phyloP scores from a whole-genome alignment of 1,140 invertebrate species.

The Heliconius himera region DNA sequence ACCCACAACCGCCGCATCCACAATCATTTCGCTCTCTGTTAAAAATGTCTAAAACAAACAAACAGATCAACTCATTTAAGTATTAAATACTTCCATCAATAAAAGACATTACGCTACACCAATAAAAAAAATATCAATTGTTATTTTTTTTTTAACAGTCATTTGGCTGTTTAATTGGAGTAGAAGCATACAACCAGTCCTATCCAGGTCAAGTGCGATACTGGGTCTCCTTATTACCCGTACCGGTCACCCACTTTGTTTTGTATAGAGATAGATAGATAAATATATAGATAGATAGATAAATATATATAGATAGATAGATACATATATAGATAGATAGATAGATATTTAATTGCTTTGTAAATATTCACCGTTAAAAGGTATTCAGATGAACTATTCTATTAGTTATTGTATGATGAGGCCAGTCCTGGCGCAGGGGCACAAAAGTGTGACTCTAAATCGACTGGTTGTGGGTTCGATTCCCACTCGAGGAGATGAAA shows the following conservation, averaged over 20 bases:
- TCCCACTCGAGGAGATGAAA: too few relatives aligned
- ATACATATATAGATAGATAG: constrained; percentile 1
- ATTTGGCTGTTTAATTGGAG: constrained; percentile 42
- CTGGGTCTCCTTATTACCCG: constrained; percentile 41
- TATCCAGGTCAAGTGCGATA: constrained; percentile 50
- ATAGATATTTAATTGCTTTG: constrained; percentile 12
- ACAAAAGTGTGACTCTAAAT: too few relatives aligned
- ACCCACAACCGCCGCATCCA: background rate
- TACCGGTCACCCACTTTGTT: constrained; percentile 28
- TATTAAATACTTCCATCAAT: background rate
- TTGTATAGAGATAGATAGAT: background rate
- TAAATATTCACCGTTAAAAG: background rate
- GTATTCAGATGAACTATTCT: background rate
- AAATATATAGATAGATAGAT: background rate
- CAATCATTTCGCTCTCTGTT: background rate
- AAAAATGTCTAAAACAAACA: background rate
- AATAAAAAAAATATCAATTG: background rate
- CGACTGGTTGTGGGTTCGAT: too few relatives aligned
- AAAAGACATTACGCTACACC: background rate
- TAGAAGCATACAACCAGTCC: constrained; percentile 35
- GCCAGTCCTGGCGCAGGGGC: too few relatives aligned
- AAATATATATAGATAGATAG: background rate
- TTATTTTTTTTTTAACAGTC: background rate
- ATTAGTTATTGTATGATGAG: too few relatives aligned
- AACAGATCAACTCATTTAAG: background rate